Percentiles rank a stretch among this genome's conserved stretches.
Conservation (phyloP, 2,888 invertebrate species). For the Tanypteryx hageni region DNA sequence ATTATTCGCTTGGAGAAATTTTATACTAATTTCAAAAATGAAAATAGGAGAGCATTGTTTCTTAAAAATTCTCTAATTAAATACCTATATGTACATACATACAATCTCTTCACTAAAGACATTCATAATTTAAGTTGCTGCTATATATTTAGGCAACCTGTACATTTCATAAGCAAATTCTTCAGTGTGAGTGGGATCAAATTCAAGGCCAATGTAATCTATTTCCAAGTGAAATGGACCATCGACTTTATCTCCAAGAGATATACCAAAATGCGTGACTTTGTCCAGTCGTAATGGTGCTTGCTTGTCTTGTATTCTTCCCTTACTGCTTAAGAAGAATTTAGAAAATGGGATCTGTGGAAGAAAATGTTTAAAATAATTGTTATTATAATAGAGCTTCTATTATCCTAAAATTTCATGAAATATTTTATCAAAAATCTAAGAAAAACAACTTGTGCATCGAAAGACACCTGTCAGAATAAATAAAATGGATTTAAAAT, state of each 20-base stretch:
- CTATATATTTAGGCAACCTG: conserved; percentile 81
- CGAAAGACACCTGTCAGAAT: too few relatives aligned
- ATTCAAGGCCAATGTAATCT: conserved; percentile 93
- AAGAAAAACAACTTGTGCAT: too few relatives aligned
- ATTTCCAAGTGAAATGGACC: conserved; percentile 94
- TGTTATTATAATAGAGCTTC: not conserved
- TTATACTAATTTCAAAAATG: not conserved
- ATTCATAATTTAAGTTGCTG: conserved; percentile 72
- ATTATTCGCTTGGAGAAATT: too few relatives aligned
- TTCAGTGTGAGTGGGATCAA: conserved; percentile 88
- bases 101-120: conserved; percentile 4
- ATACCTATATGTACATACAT: not conserved
- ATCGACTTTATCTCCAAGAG: conserved; percentile 86
- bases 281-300: conserved; percentile 78
- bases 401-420: too few relatives aligned
- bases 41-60: not conserved
- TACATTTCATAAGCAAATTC: conserved; percentile 97
- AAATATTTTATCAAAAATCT: too few relatives aligned
- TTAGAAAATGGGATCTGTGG: conserved; percentile 95
- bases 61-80: not conserved
- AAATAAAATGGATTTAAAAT: too few relatives aligned
- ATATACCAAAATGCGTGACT: conserved; percentile 88
- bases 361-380: conserved; percentile 70
- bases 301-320: conserved; percentile 91
- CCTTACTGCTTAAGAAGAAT: conserved; percentile 89